Percentiles rank a stretch among this genome's conserved stretches.
Evolutionary conservation across 1,140 invertebrate genomes (phyloP).

Genomic region (Vanessa atalanta): DNA sequence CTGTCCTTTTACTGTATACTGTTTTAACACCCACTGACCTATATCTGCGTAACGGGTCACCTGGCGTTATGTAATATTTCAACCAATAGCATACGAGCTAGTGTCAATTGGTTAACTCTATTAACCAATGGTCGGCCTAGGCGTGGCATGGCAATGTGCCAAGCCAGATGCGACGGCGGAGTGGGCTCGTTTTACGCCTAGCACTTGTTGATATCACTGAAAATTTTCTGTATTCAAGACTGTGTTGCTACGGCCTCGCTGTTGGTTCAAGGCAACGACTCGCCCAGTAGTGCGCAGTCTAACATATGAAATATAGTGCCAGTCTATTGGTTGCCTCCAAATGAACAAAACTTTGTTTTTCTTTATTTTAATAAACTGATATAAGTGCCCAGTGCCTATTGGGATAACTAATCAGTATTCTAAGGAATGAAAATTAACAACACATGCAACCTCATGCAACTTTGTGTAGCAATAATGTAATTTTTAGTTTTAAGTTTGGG

Average conservation of each 20-base stretch:
- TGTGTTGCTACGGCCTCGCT: conserved; percentile 35
- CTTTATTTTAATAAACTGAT: not conserved
- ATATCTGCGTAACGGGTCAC: conserved; percentile 57
- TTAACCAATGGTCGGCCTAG: conserved; percentile 80
- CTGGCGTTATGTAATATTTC: conserved; percentile 61
- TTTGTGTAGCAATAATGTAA: no score
- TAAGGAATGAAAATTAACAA: not conserved
- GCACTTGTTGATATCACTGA: conserved; percentile 70
- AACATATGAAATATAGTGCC: not conserved
- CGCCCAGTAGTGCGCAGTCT: not conserved
- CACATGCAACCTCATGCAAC: no score
- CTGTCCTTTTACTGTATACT: conserved; percentile 34
- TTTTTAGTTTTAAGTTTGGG: no score
- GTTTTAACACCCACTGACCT: conserved; percentile 58
- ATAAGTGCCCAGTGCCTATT: not conserved
- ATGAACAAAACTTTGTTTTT: not conserved
- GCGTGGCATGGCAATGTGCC: conserved; percentile 79
- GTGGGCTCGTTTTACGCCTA: conserved; percentile 60
- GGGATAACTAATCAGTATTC: not conserved
- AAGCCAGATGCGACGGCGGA: conserved; percentile 57
- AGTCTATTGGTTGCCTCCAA: conserved; percentile 17
- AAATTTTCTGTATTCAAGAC: conserved; percentile 52
- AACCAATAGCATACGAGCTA: conserved; percentile 71
- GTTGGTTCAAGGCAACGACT: conserved; percentile 26
- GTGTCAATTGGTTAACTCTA: conserved; percentile 80